phyloP scores from a whole-genome alignment of 2,113 vertebrate species.

The Tautogolabrus adspersus region DNA sequence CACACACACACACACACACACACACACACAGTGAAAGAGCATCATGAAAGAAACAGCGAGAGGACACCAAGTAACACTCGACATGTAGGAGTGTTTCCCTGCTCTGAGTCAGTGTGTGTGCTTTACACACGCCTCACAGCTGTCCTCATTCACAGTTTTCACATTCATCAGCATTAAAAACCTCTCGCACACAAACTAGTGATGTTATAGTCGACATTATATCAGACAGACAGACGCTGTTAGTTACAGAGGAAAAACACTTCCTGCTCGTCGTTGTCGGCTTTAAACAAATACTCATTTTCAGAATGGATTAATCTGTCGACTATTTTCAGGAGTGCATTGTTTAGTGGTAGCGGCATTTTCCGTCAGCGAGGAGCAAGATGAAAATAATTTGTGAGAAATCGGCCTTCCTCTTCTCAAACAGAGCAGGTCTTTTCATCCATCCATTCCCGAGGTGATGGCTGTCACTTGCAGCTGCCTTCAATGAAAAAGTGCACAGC shows the following conservation, averaged over 20 bases:
- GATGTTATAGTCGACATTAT: not conserved
- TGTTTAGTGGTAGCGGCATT: too few species aligned
- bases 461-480: constrained; percentile 51
- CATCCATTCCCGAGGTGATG: constrained; percentile 50
- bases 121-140: constrained; percentile 52
- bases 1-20: not conserved
- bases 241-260: too few species aligned
- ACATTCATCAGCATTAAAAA: constrained; percentile 34
- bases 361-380: not conserved
- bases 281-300: too few species aligned
- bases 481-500: not conserved
- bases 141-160: constrained; percentile 59
- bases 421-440: constrained; percentile 7
- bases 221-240: not conserved
- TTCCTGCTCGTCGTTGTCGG: too few species aligned
- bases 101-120: constrained; percentile 15
- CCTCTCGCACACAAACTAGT: not conserved
- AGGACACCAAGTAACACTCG: not conserved
- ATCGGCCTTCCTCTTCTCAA: constrained; percentile 6
- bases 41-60: constrained; percentile 39
- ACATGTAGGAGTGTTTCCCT: not conserved
- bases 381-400: constrained; percentile 7
- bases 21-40: not conserved
- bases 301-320: too few species aligned
- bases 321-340: too few species aligned